These are phyloP conservation scores for Eilema caniola DNA, from an alignment of 2,888 invertebrate species.

Conservation along the genomic window DNA sequence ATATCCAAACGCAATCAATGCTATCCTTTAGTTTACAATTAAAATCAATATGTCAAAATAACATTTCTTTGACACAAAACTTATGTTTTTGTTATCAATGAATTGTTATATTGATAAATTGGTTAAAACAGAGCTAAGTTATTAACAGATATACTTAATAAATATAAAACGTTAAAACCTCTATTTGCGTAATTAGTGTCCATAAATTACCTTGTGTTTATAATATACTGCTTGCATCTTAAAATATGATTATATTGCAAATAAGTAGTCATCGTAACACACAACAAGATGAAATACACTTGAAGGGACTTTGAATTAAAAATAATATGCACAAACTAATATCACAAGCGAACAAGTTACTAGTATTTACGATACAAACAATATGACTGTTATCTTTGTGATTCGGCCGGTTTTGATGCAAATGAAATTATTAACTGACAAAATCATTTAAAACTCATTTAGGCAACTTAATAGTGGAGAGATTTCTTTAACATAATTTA, in stretches of 20 bases:
- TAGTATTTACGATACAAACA: neutral
- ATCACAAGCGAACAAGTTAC: neutral
- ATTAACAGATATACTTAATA: no score
- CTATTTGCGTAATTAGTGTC: neutral
- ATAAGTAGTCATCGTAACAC: neutral
- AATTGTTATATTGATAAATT: neutral
- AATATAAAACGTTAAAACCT: neutral
- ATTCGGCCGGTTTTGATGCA: neutral
- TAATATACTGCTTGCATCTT: neutral
- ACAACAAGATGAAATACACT: neutral
- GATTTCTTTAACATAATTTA: neutral
- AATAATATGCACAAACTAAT: neutral
- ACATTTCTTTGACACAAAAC: neutral
- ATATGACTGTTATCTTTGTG: neutral
- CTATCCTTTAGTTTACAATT: neutral
- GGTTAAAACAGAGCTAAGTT: neutral
- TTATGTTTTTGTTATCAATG: neutral
- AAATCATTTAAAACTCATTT: conserved; percentile 22
- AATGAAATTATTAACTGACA: conserved; percentile 15
- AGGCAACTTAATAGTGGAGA: neutral
- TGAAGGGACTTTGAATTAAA: neutral
- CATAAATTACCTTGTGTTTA: conserved; percentile 15
- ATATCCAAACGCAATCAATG: neutral
- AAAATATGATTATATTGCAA: neutral
- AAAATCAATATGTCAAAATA: neutral